phyloP scores from a whole-genome alignment of 2,113 vertebrate species.

The Anhinga rufa region DNA sequence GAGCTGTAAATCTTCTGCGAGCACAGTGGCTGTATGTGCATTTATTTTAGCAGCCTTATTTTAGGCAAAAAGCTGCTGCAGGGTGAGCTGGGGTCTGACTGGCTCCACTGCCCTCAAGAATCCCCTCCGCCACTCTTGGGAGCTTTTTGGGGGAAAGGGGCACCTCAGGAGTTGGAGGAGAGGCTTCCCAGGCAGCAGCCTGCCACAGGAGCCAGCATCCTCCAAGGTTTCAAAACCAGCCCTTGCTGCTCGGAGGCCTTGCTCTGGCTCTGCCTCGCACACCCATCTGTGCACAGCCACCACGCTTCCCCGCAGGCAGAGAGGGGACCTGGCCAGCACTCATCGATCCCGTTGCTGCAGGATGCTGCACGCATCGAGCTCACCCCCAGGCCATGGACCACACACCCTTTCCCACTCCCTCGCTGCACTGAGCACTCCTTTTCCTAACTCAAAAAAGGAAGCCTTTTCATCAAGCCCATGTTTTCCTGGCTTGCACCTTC shows the following conservation, averaged over 20 bases:
- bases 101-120: background rate
- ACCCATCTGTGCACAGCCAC: background rate
- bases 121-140: background rate
- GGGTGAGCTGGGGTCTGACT: background rate
- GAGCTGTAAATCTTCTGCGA: background rate
- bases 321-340: background rate
- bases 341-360: background rate
- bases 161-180: background rate
- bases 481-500: background rate
- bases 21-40: fast-evolving
- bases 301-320: fast-evolving
- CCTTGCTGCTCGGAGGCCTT: background rate
- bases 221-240: background rate
- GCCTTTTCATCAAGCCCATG: background rate
- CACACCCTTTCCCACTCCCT: background rate
- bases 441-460: background rate
- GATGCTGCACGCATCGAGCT: background rate
- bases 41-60: slow-evolving; percentile 17
- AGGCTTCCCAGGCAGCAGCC: background rate
- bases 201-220: background rate
- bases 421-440: background rate
- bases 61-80: background rate
- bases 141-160: background rate
- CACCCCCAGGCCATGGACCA: fast-evolving
- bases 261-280: background rate